Evolutionary conservation across 2,888 invertebrate species (phyloP).

Genomic region (Dascillus cervinus): DNA sequence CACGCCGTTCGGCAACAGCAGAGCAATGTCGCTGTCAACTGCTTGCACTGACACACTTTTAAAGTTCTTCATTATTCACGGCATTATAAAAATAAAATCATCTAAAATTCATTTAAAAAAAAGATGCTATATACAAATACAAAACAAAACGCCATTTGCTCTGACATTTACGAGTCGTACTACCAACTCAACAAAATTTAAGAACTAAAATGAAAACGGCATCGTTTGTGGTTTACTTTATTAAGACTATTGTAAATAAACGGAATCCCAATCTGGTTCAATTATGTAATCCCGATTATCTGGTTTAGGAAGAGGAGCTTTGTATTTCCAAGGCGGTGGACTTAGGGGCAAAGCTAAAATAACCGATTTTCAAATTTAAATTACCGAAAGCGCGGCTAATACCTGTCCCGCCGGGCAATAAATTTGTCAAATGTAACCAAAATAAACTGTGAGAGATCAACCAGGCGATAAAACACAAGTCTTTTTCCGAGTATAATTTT

Average conservation of each 20-base stretch:
- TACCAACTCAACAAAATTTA: no score
- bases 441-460: constrained; percentile 30
- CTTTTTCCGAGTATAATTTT: constrained; percentile 23
- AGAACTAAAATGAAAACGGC: no score
- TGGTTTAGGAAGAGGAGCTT: constrained; percentile 27
- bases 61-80: constrained; percentile 41
- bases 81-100: constrained; percentile 13
- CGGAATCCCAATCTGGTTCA: constrained; percentile 38
- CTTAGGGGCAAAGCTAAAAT: constrained; percentile 27
- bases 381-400: constrained; percentile 4
- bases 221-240: background rate
- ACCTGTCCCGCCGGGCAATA: constrained; percentile 32
- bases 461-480: constrained; percentile 25
- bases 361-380: constrained; percentile 1
- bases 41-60: constrained; percentile 72
- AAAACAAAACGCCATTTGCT: constrained; percentile 11
- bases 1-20: constrained; percentile 67
- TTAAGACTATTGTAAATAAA: constrained; percentile 16
- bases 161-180: constrained; percentile 4
- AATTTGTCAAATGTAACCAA: constrained; percentile 27
- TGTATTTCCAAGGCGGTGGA: constrained; percentile 32
- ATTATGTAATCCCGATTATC: constrained; percentile 35
- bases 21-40: constrained; percentile 70
- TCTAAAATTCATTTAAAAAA: constrained; percentile 6
- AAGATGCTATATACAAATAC: constrained; percentile 2